phyloP scores from a whole-genome alignment of 2,113 vertebrate species.

The Festucalex cinctus region DNA sequence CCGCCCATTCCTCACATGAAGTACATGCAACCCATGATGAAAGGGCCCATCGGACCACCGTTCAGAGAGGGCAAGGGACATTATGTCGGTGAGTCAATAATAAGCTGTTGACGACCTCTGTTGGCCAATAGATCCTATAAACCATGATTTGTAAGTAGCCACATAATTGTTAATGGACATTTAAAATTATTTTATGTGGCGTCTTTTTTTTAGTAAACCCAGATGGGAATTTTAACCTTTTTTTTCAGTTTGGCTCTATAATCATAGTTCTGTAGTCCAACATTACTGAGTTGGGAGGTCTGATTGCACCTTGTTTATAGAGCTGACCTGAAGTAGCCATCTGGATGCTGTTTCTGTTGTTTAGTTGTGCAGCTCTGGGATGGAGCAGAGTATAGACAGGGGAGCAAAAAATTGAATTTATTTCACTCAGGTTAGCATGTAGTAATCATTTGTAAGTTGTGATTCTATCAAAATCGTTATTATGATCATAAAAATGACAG shows the following conservation, averaged over 20 bases:
- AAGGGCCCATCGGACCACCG: constrained; percentile 92
- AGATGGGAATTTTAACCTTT: no score
- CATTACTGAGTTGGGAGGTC: neutral
- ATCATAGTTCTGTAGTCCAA: neutral
- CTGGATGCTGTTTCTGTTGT: neutral
- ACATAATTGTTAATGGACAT: neutral
- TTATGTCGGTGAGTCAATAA: constrained; percentile 85
- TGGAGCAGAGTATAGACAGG: neutral
- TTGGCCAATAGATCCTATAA: neutral
- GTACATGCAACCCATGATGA: constrained; percentile 97
- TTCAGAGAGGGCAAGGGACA: constrained; percentile 98
- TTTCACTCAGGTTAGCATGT: neutral
- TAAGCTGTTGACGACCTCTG: neutral
- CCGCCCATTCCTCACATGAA: constrained; percentile 83
- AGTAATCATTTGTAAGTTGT: neutral
- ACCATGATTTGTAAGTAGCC: neutral
- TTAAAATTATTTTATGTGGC: neutral
- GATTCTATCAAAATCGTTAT: neutral
- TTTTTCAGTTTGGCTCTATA: neutral
- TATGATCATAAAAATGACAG: no score
- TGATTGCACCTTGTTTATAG: neutral
- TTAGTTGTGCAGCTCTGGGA: neutral
- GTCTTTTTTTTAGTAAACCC: neutral
- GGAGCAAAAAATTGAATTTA: neutral
- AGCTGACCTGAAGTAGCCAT: neutral